Evolutionary conservation across 2,113 vertebrate species (phyloP).

Genomic region (Sander lucioperca): DNA sequence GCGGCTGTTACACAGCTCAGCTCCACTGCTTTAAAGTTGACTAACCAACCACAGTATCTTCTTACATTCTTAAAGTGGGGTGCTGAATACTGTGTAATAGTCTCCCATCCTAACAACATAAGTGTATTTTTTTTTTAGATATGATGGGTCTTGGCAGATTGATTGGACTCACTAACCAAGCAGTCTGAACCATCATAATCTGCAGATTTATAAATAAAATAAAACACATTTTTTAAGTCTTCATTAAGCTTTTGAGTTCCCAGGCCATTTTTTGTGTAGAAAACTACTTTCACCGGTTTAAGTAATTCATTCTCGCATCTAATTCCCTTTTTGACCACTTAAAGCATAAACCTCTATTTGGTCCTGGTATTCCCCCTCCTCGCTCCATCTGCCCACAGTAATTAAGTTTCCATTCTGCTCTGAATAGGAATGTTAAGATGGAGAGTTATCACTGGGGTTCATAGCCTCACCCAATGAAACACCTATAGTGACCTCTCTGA

Average conservation of each 20-base stretch:
- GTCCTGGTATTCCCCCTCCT: slow-evolving; percentile 54
- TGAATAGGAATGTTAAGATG: slow-evolving; percentile 80
- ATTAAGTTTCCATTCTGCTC: slow-evolving; percentile 83
- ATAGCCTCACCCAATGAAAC: slow-evolving; percentile 73
- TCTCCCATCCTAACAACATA: slow-evolving; percentile 22
- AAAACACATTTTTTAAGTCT: slow-evolving; percentile 4
- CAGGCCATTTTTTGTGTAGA: slow-evolving; percentile 43
- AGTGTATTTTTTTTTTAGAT: slow-evolving; percentile 19
- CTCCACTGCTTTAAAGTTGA: slow-evolving; percentile 38
- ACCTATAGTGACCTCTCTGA: slow-evolving; percentile 84
- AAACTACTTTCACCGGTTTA: slow-evolving; percentile 49
- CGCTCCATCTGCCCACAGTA: slow-evolving; percentile 63
- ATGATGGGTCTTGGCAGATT: slow-evolving; percentile 12
- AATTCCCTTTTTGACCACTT: slow-evolving; percentile 74
- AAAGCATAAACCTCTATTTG: slow-evolving; percentile 63
- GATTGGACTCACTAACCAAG: slow-evolving; percentile 6
- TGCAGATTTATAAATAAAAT: slow-evolving; percentile 6
- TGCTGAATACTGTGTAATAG: slow-evolving; percentile 29
- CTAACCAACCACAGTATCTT: slow-evolving; percentile 49
- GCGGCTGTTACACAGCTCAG: slow-evolving; percentile 34
- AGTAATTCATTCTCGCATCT: slow-evolving; percentile 61
- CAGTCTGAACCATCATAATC: not conserved
- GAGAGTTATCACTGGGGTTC: slow-evolving; percentile 78
- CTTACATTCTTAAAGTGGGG: slow-evolving; percentile 9
- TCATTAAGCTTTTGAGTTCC: slow-evolving; percentile 26